Evolutionary conservation across 2,888 invertebrate species (phyloP).

Genomic region (Gari tellinella): DNA sequence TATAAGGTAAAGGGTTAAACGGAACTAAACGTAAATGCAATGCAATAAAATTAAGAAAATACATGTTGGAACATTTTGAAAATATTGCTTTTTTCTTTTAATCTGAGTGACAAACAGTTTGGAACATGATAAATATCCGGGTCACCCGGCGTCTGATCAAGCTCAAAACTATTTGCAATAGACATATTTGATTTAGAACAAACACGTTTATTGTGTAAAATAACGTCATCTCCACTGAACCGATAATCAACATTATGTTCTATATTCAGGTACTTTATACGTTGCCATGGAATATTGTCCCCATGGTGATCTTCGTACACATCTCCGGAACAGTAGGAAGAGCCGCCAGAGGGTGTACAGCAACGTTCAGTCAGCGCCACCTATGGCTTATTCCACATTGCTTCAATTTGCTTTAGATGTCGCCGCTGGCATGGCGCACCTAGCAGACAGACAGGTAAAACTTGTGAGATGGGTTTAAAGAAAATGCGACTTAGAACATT

Average conservation of each 20-base stretch:
- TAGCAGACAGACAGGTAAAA: slow-evolving; percentile 78
- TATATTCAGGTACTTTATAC: slow-evolving; percentile 72
- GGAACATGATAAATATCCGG: no score
- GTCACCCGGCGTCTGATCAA: no score
- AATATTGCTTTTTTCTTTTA: neutral
- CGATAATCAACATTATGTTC: neutral
- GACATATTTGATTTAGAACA: no score
- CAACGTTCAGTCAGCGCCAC: slow-evolving; percentile 62
- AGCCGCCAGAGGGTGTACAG: slow-evolving; percentile 71
- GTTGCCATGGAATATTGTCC: slow-evolving; percentile 79
- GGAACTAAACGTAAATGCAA: no score
- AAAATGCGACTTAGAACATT: no score
- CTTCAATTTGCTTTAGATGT: slow-evolving; percentile 75
- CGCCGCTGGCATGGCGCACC: slow-evolving; percentile 73
- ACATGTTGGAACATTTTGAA: no score
- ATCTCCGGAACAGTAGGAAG: slow-evolving; percentile 73
- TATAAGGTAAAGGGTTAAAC: no score
- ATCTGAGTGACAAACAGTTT: no score
- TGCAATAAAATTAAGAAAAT: no score
- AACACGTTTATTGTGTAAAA: no score
- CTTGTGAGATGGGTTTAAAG: no score
- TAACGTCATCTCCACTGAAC: neutral
- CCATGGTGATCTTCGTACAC: slow-evolving; percentile 77
- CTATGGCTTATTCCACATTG: slow-evolving; percentile 69
- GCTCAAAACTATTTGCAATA: no score